Evolutionary conservation across 1,140 invertebrate species (phyloP), one percentile per base, ranked within the genome.

Genomic region (Trigoniulus corallinus): DNA sequence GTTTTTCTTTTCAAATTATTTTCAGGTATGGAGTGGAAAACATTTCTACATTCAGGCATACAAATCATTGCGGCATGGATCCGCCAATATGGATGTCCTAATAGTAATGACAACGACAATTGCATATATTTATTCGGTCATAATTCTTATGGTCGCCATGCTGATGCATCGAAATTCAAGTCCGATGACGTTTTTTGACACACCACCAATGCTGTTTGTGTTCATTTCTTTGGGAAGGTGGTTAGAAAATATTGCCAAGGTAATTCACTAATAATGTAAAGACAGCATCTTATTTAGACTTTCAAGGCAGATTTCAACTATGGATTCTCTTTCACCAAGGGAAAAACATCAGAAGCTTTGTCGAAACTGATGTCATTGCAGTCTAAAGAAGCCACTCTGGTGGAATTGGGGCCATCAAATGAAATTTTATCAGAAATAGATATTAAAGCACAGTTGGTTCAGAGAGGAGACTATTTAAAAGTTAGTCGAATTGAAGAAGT

Each of bases 51-150:
- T 87, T 22, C 88, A 95, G 67, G 92, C 94, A 0, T 93, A 82
- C 59, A 79, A 79, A 64, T 89, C 93, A 0, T 56, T 99, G 0
- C 81, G 80, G 55, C 92, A 98, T 64, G 70, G 80, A 20, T 82
- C 88, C 1, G 84, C 91, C 1, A 99, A 98, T 59, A 99, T 99
- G 96, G 96, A 99, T 64, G 93, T 99, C 1, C 73, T 99, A 4
- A 92, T 99, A 56, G 88, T 91, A 44, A 80, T 99, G 78, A 93
- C 96, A 1, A 98, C 95, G 0, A 92, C 86, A 7, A 93, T 98
- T 53, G 88, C 91, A 25, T 99, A 98, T 65, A 62, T 80, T 20
- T 98, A 99, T 62, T 97, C 89, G 0, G 69, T 93, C 2, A 69
- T 76, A 3, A 87, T 96, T 41, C 75, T 96, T 0, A 59, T 80